These are phyloP conservation scores for Drosophila ficusphila DNA, from an alignment of 1,140 invertebrate species.

Conservation along the genomic window DNA sequence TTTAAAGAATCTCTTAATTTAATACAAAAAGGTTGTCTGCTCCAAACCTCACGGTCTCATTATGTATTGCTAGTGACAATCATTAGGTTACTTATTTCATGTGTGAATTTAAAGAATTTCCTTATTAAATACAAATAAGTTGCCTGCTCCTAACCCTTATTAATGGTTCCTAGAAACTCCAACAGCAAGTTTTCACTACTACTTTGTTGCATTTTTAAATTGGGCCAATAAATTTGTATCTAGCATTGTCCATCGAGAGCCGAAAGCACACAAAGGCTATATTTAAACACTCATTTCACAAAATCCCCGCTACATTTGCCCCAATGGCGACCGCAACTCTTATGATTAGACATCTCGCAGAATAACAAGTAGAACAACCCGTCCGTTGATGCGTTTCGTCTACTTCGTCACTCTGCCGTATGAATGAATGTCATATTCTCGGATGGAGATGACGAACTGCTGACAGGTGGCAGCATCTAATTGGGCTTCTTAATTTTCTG, in stretches of 20 bases:
- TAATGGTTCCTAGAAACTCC: too few relatives aligned
- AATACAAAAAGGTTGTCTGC: too few relatives aligned
- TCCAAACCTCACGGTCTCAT: too few relatives aligned
- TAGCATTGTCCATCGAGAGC: not conserved
- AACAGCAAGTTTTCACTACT: too few relatives aligned
- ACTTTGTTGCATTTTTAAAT: too few relatives aligned
- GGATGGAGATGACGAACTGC: slow-evolving; percentile 83
- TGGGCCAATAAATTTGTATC: not conserved
- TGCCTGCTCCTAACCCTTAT: too few relatives aligned
- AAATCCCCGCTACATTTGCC: slow-evolving; percentile 47
- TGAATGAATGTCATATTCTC: slow-evolving; percentile 80
- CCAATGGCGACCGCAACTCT: slow-evolving; percentile 27
- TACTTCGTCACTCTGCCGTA: slow-evolving; percentile 71
- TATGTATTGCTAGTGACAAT: too few relatives aligned
- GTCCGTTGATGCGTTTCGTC: slow-evolving; percentile 67
- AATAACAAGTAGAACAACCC: slow-evolving; percentile 45
- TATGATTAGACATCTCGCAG: slow-evolving; percentile 31
- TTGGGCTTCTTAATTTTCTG: slow-evolving; percentile 83
- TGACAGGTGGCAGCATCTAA: slow-evolving; percentile 84
- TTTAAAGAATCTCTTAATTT: too few relatives aligned
- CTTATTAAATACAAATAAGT: too few relatives aligned
- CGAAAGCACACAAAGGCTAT: slow-evolving; percentile 2
- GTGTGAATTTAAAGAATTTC: too few relatives aligned
- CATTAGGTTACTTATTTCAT: too few relatives aligned
- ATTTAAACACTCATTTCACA: slow-evolving; percentile 46